Evolutionary conservation across 1,140 invertebrate species (phyloP).

Genomic region (Cataglyphis hispanica): DNA sequence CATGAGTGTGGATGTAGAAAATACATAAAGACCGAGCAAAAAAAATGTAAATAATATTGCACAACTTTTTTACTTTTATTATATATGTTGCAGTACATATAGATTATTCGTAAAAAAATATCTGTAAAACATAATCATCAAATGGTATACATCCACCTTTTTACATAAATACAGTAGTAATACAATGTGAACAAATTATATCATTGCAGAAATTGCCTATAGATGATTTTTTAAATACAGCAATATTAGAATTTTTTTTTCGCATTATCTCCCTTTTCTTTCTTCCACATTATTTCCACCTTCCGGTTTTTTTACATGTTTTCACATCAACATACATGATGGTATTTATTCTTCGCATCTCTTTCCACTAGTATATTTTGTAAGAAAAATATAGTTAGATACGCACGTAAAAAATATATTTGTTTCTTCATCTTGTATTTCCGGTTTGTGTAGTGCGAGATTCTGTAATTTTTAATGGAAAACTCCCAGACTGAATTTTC

Average conservation of each 20-base stretch:
- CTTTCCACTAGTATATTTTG: constrained; percentile 34
- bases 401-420: constrained; percentile 42
- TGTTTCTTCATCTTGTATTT: constrained; percentile 73
- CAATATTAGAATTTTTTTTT: constrained; percentile 14
- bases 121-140: constrained; percentile 70
- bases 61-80: constrained; percentile 36
- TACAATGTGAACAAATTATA: constrained; percentile 1
- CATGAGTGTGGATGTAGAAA: constrained; percentile 56
- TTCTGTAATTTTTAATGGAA: constrained; percentile 76
- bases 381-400: constrained; percentile 61
- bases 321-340: background rate
- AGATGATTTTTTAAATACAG: constrained; percentile 33
- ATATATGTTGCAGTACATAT: constrained; percentile 5
- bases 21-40: background rate
- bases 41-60: constrained; percentile 42
- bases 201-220: constrained; percentile 7
- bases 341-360: constrained; percentile 14
- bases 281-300: too few relatives aligned
- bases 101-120: constrained; percentile 16
- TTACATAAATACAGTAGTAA: constrained; percentile 65
- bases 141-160: constrained; percentile 77
- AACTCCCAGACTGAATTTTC: constrained; percentile 72
- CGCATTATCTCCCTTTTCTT: constrained; percentile 4
- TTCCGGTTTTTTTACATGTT: constrained; percentile 11
- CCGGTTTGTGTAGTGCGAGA: constrained; percentile 77